Conservation (phyloP, 2,888 invertebrate genomes). For the Tinea pellionella region DNA sequence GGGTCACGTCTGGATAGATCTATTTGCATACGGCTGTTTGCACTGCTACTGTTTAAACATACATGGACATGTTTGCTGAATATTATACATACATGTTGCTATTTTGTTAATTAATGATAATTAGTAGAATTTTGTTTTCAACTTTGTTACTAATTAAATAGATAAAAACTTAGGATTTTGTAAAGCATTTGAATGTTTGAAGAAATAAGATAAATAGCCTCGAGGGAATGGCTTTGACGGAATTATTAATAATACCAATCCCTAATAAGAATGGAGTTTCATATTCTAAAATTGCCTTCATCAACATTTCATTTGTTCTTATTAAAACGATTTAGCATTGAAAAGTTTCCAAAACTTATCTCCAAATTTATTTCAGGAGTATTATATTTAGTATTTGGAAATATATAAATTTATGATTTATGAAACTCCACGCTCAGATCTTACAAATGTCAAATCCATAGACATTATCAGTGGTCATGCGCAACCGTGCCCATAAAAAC, state of each 20-base stretch:
- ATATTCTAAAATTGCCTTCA: neutral
- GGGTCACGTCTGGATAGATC: neutral
- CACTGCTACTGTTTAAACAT: neutral
- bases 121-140: too few species aligned
- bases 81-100: neutral
- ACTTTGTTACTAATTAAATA: neutral
- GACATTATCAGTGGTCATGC: too few species aligned
- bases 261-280: neutral
- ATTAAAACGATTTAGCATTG: neutral
- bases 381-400: too few species aligned
- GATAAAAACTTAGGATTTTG: neutral
- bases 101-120: neutral
- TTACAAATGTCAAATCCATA: too few species aligned
- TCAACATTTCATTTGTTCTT: neutral
- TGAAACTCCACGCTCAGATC: too few species aligned
- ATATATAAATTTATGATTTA: too few species aligned
- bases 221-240: neutral
- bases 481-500: too few species aligned
- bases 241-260: slow-evolving; percentile 4
- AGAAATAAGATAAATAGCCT: neutral
- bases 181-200: neutral
- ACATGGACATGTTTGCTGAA: neutral
- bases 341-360: too few species aligned
- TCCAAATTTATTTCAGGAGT: too few species aligned
- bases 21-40: neutral